phyloP scores from a whole-genome alignment of 1,140 invertebrate species.

The Neodiprion virginianus region DNA sequence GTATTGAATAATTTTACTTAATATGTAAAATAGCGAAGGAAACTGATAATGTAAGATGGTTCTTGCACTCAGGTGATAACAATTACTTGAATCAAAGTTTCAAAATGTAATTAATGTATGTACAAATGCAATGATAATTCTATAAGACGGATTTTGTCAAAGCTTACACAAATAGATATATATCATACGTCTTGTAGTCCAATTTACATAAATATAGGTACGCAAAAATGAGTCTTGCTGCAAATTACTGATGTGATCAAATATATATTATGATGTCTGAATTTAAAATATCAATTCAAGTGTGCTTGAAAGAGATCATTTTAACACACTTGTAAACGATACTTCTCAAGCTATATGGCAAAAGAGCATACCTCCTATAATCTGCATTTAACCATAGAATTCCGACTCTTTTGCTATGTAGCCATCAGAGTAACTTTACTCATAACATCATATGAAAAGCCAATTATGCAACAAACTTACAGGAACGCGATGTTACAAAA shows the following conservation, averaged over 20 bases:
- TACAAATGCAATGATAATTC: not conserved
- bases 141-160: not conserved
- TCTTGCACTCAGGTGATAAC: not conserved
- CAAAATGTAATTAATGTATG: too few relatives aligned
- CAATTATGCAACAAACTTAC: conserved; percentile 27
- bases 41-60: too few relatives aligned
- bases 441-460: conserved; percentile 29
- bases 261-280: not conserved
- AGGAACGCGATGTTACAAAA: not conserved
- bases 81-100: not conserved
- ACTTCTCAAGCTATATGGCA: too few relatives aligned
- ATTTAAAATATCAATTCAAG: not conserved
- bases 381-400: too few relatives aligned
- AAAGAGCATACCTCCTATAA: too few relatives aligned
- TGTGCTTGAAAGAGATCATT: not conserved
- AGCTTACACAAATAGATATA: not conserved
- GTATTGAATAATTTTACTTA: not conserved
- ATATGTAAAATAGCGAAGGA: too few relatives aligned
- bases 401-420: too few relatives aligned
- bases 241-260: not conserved
- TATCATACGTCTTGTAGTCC: not conserved
- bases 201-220: not conserved
- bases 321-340: too few relatives aligned
- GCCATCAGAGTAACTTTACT: conserved; percentile 21
- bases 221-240: not conserved